Conservation (phyloP, 2,113 vertebrate species). For the Eidolon helvum region DNA sequence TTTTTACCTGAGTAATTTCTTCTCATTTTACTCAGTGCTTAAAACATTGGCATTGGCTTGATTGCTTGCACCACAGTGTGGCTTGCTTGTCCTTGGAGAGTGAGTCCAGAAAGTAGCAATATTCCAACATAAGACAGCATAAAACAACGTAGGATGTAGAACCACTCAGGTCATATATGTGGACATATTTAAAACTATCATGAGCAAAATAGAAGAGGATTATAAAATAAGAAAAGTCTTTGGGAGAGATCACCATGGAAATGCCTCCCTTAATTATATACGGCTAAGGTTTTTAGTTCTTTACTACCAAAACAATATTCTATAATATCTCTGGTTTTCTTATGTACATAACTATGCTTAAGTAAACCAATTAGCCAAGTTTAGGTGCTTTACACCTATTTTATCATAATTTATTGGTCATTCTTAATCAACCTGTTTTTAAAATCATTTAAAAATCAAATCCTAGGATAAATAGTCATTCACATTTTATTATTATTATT, state of each 20-base stretch:
- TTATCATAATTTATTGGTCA: not conserved
- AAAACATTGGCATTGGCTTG: not conserved
- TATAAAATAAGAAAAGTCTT: not conserved
- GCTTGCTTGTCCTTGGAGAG: not conserved
- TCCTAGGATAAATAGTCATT: not conserved
- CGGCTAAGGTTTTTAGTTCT: not conserved
- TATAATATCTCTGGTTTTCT: not conserved
- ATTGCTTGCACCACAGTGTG: not conserved
- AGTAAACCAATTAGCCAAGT: not conserved
- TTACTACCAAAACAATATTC: not conserved
- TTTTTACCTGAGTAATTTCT: not conserved
- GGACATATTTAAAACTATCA: not conserved
- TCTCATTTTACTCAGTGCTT: not conserved
- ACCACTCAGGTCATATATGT: not conserved
- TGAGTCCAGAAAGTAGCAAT: not conserved
- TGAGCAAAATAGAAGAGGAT: not conserved
- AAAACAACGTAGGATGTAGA: not conserved
- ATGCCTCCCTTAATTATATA: not conserved
- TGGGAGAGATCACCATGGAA: not conserved
- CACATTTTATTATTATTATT: not conserved
- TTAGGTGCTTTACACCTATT: not conserved
- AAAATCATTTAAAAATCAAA: slow-evolving; percentile 14
- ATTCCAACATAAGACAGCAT: not conserved
- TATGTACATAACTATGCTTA: not conserved
- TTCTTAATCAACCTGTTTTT: not conserved